These are phyloP conservation scores for Trachelus stipa DNA, from an alignment of 2,888 invertebrate genomes.

Conservation along the genomic window DNA sequence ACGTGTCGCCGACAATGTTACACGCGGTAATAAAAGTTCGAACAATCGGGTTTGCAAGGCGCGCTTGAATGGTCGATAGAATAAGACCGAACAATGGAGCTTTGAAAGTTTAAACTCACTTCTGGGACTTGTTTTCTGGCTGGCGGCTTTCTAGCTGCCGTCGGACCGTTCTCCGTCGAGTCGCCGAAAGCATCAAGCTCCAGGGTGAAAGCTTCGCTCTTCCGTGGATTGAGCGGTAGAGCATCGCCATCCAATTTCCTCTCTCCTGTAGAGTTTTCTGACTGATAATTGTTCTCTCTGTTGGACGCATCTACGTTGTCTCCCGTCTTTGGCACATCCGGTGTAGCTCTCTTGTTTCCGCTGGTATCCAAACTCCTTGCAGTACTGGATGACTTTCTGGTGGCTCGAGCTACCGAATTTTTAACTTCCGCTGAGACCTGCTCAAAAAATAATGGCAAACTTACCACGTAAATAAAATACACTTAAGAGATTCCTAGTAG, in stretches of 20 bases:
- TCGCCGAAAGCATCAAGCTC: constrained; percentile 34
- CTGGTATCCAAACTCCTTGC: background rate
- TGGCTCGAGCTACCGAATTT: constrained; percentile 16
- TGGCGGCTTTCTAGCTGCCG: constrained; percentile 31
- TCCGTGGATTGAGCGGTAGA: background rate
- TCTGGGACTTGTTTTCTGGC: constrained; percentile 38
- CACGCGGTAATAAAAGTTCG: background rate
- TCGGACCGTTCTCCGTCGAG: constrained; percentile 31
- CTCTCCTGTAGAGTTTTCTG: background rate
- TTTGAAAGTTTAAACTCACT: constrained; percentile 30
- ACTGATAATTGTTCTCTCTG: constrained; percentile 1
- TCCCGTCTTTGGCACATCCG: constrained; percentile 13
- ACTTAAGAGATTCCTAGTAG: background rate
- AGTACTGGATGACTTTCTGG: background rate
- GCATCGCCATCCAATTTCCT: background rate
- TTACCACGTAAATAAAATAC: background rate
- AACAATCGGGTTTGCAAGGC: constrained; percentile 1
- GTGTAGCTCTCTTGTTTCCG: constrained; percentile 27
- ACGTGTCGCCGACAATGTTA: background rate
- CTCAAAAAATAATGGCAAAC: background rate
- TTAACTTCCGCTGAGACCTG: background rate
- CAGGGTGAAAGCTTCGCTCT: constrained; percentile 33
- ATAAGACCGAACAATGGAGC: background rate
- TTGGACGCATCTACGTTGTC: constrained; percentile 36
- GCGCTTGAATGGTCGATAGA: background rate